Evolutionary conservation across 2,113 vertebrate genomes (phyloP), one percentile per base, ranked within the genome.

Genomic region (Pseudopipra pipra): DNA sequence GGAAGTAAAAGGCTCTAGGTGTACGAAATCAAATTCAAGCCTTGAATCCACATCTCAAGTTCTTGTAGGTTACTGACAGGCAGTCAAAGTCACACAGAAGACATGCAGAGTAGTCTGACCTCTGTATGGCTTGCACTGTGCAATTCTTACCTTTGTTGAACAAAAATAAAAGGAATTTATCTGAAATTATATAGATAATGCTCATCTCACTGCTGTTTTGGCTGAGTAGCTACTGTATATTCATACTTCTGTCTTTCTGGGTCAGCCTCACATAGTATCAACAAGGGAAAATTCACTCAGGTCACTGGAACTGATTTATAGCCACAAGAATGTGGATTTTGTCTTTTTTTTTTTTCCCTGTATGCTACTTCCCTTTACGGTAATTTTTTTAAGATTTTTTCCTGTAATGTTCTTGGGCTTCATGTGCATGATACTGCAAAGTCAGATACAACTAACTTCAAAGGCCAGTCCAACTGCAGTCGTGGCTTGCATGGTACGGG

Each of bases 231-330:
- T 82, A 66, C 89, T 68, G 49, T 56, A 65, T 46, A 65, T 46
- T 79, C 14, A 2, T 72, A 23, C 7, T 49, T 67, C 41, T 73
- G 24, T 33, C 54, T 49, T 55, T 41, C 47, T 84, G 41, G 76
- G 79, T 71, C 72, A 93, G 55, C 16, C 39, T 83, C 67, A 66
- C 16, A 9, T 8, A 55, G 4, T 67, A 84, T 74, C 47, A 86
- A 74, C 55, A 80, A 56, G 31, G 23, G 11, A 62, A 91, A 91
- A 87, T 23, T 90, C 54, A 65, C 54, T 70, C 41, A 56, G 70
- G 68, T 74, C 87, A 93, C 77, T 75, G 87, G 62, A 87, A 91
- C n/a, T 83, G 78, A 93, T 96, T 89, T 89, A 76, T 33, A 87
- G 62, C 49, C 44, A 12, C 70, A 82, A 76, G 58, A 96, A 96